Conservation (phyloP, 2,797 vertebrate species). For the Pseudochaenichthys georgianus region DNA sequence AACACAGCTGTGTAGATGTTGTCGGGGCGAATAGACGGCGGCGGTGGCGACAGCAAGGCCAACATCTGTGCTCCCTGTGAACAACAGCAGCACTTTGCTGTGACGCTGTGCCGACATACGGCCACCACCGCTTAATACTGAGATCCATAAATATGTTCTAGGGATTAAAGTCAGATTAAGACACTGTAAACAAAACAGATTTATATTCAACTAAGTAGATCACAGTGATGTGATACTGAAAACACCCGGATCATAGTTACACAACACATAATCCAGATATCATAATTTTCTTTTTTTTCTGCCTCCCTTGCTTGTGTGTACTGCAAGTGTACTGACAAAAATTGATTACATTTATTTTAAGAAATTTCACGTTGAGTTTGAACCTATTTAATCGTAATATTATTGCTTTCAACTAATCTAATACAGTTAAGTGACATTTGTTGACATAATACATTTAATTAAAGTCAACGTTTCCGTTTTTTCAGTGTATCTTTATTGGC, state of each 20-base stretch:
- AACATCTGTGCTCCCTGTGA: constrained; percentile 81
- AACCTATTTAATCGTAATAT: no score
- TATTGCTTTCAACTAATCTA: no score
- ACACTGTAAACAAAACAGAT: constrained; percentile 65
- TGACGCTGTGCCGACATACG: constrained; percentile 65
- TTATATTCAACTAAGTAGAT: constrained; percentile 67
- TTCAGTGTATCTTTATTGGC: neutral
- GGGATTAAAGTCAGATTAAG: constrained; percentile 73
- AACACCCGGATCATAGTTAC: constrained; percentile 48
- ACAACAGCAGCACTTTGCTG: constrained; percentile 68
- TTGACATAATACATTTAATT: no score
- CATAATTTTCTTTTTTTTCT: constrained; percentile 38
- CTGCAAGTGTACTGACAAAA: no score
- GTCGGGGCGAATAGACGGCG: constrained; percentile 57
- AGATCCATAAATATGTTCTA: constrained; percentile 73
- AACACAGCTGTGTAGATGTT: constrained; percentile 80
- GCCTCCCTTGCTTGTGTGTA: constrained; percentile 19
- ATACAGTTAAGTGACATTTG: no score
- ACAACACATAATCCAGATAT: constrained; percentile 58
- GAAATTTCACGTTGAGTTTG: no score
- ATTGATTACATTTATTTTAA: no score
- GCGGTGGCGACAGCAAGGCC: constrained; percentile 56
- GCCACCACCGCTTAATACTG: constrained; percentile 44
- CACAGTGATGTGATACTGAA: constrained; percentile 58
- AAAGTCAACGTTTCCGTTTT: neutral